Percentiles rank a stretch among this genome's conserved stretches.
These are phyloP conservation scores for Tachypleus tridentatus DNA, from an alignment of 1,140 invertebrate species.

Conservation along the genomic window DNA sequence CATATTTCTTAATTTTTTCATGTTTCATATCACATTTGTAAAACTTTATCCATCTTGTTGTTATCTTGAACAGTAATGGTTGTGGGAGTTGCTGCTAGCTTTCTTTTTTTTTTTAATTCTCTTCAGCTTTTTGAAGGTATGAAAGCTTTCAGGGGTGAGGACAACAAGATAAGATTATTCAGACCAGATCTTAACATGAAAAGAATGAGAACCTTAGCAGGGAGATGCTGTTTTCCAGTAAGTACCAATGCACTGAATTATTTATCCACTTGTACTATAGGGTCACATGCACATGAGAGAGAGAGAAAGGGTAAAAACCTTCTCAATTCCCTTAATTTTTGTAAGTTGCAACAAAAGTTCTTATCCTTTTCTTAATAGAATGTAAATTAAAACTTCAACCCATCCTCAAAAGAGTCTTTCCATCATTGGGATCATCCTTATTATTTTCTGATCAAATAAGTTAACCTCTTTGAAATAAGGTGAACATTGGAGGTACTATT, in stretches of 20 bases:
- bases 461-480: too few relatives aligned
- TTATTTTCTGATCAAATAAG: too few relatives aligned
- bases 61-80: neutral
- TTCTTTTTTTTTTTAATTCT: slow-evolving; percentile 17
- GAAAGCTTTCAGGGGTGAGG: slow-evolving; percentile 91
- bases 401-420: too few relatives aligned
- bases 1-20: slow-evolving; percentile 9
- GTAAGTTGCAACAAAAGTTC: too few relatives aligned
- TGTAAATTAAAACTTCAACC: too few relatives aligned
- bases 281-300: too few relatives aligned
- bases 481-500: too few relatives aligned
- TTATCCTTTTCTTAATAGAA: too few relatives aligned
- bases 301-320: too few relatives aligned
- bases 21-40: neutral
- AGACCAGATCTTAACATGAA: slow-evolving; percentile 91
- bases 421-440: too few relatives aligned
- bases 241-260: slow-evolving; percentile 20
- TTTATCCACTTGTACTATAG: neutral
- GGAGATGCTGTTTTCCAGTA: slow-evolving; percentile 67
- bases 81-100: slow-evolving; percentile 3
- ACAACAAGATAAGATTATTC: slow-evolving; percentile 87
- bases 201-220: slow-evolving; percentile 75
- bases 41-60: neutral
- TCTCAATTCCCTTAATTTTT: too few relatives aligned
- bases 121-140: slow-evolving; percentile 93